Conservation (phyloP, 1,140 invertebrate species). For the Drosophila triauraria region DNA sequence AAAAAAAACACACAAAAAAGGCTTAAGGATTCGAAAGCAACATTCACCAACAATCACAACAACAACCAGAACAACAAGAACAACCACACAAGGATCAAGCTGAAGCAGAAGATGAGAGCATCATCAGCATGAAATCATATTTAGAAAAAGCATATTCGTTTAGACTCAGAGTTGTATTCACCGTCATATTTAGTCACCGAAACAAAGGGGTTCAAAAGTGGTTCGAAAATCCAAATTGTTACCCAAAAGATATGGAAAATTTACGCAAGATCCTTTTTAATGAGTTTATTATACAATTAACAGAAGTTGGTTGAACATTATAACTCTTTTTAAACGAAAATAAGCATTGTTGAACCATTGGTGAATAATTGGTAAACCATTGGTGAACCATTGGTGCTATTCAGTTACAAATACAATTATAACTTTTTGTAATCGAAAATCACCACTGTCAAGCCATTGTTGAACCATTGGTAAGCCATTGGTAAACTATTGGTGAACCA, state of each 20-base stretch:
- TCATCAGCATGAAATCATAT: conserved; percentile 19
- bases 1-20: conserved; percentile 11
- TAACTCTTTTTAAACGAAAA: no score
- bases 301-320: no score
- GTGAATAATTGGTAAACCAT: no score
- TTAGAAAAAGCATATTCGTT: conserved; percentile 26
- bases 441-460: no score
- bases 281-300: no score
- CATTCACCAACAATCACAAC: conserved; percentile 28
- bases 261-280: no score
- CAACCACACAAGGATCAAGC: conserved; percentile 20
- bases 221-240: neutral
- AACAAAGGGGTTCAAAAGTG: conserved; percentile 15
- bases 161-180: neutral
- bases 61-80: conserved; percentile 32
- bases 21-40: conserved; percentile 35
- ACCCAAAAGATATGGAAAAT: no score
- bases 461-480: no score
- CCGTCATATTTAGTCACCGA: neutral
- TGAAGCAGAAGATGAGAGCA: conserved; percentile 18
- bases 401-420: no score
- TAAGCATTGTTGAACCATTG: conserved; percentile 5
- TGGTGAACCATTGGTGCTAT: no score
- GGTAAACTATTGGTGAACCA: no score
- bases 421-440: no score